phyloP scores from a whole-genome alignment of 2,888 invertebrate genomes.

The Dione juno region DNA sequence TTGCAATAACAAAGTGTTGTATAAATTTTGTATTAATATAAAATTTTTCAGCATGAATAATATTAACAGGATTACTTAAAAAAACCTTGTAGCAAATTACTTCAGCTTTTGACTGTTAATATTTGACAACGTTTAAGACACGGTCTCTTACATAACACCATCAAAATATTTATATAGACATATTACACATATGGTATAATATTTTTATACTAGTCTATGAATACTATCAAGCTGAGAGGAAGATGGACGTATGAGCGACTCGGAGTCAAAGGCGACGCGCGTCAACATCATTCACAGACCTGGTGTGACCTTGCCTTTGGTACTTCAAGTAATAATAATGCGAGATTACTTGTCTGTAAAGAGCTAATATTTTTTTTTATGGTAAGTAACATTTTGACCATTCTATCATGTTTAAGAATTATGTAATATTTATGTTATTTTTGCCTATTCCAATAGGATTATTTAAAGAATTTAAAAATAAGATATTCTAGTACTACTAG shows the following conservation, averaged over 20 bases:
- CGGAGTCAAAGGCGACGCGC: slow-evolving; percentile 77
- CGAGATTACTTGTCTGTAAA: slow-evolving; percentile 6
- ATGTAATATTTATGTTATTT: not conserved
- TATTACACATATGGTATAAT: too few relatives aligned
- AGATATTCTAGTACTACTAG: too few relatives aligned
- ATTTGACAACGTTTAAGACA: too few relatives aligned
- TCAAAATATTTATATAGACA: too few relatives aligned
- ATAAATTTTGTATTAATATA: not conserved
- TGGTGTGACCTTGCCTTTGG: slow-evolving; percentile 69
- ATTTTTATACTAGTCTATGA: slow-evolving; percentile 56
- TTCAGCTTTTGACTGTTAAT: too few relatives aligned
- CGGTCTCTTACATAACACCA: too few relatives aligned
- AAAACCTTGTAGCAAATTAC: too few relatives aligned
- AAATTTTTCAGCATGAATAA: too few relatives aligned
- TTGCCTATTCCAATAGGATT: too few relatives aligned
- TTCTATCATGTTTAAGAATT: slow-evolving; percentile 2
- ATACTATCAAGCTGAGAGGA: slow-evolving; percentile 57
- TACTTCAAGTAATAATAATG: slow-evolving; percentile 33
- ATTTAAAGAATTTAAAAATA: too few relatives aligned
- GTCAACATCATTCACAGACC: slow-evolving; percentile 76
- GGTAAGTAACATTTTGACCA: not conserved
- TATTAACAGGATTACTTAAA: too few relatives aligned
- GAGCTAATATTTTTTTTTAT: not conserved
- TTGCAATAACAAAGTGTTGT: slow-evolving; percentile 8
- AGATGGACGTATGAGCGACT: slow-evolving; percentile 70